These are phyloP conservation scores for Cremastinae sp. DNA, from an alignment of 2,888 invertebrate genomes.

Conservation along the genomic window DNA sequence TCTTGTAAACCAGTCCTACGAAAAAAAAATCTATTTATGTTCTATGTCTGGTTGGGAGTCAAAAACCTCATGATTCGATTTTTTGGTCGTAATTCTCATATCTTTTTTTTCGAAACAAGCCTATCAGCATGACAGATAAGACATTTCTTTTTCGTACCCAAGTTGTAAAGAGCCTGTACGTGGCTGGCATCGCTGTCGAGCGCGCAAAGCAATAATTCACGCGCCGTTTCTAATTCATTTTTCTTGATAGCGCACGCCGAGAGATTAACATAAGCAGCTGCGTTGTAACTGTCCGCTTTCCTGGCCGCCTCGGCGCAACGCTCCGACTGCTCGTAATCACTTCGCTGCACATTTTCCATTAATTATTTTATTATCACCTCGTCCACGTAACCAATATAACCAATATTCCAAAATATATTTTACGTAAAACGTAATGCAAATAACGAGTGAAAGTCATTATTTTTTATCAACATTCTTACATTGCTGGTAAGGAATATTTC, in stretches of 20 bases:
- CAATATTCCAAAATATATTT: not conserved
- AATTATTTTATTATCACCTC: not conserved
- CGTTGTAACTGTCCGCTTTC: conserved; percentile 88
- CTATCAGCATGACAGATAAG: not conserved
- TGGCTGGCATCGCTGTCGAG: conserved; percentile 90
- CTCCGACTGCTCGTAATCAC: conserved; percentile 89
- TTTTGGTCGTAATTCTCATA: not conserved
- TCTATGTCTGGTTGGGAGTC: not conserved
- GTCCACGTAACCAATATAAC: too few relatives aligned
- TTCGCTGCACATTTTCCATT: conserved; percentile 84
- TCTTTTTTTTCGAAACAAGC: not conserved
- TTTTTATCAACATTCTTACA: too few relatives aligned
- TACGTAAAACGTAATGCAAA: too few relatives aligned
- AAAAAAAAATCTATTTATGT: conserved; percentile 25
- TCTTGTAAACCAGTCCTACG: conserved; percentile 86
- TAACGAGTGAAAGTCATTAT: too few relatives aligned
- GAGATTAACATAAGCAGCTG: conserved; percentile 91
- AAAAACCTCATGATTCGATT: not conserved
- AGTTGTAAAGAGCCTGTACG: conserved; percentile 91
- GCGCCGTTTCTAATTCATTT: conserved; percentile 86
- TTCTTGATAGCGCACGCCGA: conserved; percentile 89
- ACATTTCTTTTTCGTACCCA: conserved; percentile 81
- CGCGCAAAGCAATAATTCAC: conserved; percentile 87
- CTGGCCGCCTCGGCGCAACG: conserved; percentile 88
- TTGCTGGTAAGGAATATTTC: too few relatives aligned